These are phyloP conservation scores for Melinopterus prodromus DNA, from an alignment of 2,888 invertebrate species.

Conservation along the genomic window DNA sequence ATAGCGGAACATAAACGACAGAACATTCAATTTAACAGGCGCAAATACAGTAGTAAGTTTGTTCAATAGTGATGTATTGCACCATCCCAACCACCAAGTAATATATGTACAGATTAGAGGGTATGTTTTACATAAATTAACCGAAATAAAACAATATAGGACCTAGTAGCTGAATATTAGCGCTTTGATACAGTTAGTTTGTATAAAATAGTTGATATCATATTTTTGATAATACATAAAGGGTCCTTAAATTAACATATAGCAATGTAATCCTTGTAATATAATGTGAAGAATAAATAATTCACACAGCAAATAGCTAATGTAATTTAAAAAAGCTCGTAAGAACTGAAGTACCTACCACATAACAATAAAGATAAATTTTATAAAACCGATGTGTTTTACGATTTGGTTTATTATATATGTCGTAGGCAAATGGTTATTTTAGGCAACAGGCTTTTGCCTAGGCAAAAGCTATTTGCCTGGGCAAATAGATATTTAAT, in stretches of 20 bases:
- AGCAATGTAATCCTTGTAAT: not conserved
- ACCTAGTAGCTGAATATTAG: not conserved
- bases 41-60: constrained; percentile 56
- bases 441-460: too few relatives aligned
- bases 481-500: too few relatives aligned
- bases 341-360: not conserved
- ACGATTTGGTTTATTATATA: not conserved
- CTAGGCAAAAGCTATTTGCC: too few relatives aligned
- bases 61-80: constrained; percentile 56
- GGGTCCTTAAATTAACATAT: not conserved
- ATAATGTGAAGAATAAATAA: not conserved
- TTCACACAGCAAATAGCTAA: not conserved
- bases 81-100: constrained; percentile 61
- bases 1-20: constrained; percentile 32
- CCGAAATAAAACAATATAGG: not conserved
- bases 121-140: constrained; percentile 18
- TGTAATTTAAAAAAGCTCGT: not conserved
- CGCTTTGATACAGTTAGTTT: not conserved
- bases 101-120: constrained; percentile 50
- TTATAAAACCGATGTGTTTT: not conserved
- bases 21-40: constrained; percentile 45
- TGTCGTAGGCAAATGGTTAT: too few relatives aligned
- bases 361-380: not conserved
- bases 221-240: not conserved
- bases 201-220: not conserved